Conservation (phyloP, 2,888 invertebrate genomes). For the Tromatobia lineatoria region DNA sequence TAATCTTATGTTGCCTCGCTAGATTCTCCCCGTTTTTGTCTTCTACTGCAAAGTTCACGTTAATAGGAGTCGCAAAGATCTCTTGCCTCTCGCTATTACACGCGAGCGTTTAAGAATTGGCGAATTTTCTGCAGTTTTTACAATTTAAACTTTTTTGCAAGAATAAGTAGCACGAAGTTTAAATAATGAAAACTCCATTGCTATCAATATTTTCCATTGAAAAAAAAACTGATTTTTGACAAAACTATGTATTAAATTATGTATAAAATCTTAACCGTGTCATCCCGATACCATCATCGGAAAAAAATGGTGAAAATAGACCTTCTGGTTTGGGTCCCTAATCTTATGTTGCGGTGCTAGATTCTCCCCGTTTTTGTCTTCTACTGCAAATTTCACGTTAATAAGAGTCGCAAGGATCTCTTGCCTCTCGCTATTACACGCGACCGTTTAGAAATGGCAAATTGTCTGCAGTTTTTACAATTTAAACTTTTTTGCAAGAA, state of each 20-base stretch:
- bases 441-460: constrained; percentile 80
- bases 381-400: background rate
- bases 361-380: constrained; percentile 41
- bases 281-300: too few relatives aligned
- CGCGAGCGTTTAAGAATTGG: constrained; percentile 78
- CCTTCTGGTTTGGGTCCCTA: too few relatives aligned
- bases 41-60: background rate
- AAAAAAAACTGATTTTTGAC: too few relatives aligned
- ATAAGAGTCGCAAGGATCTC: constrained; percentile 60
- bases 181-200: too few relatives aligned
- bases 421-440: constrained; percentile 62
- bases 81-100: constrained; percentile 60
- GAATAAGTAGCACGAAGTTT: too few relatives aligned
- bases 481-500: too few relatives aligned
- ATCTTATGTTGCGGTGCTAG: constrained; percentile 16
- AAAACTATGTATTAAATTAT: too few relatives aligned
- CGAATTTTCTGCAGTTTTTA: constrained; percentile 82
- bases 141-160: too few relatives aligned
- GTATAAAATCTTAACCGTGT: too few relatives aligned
- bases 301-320: too few relatives aligned
- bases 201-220: too few relatives aligned
- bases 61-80: constrained; percentile 60
- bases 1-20: constrained; percentile 10
- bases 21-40: constrained; percentile 41
- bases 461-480: constrained; percentile 81